Evolutionary conservation across 2,888 invertebrate genomes (phyloP).

Genomic region (Gisinianus flammeolus): DNA sequence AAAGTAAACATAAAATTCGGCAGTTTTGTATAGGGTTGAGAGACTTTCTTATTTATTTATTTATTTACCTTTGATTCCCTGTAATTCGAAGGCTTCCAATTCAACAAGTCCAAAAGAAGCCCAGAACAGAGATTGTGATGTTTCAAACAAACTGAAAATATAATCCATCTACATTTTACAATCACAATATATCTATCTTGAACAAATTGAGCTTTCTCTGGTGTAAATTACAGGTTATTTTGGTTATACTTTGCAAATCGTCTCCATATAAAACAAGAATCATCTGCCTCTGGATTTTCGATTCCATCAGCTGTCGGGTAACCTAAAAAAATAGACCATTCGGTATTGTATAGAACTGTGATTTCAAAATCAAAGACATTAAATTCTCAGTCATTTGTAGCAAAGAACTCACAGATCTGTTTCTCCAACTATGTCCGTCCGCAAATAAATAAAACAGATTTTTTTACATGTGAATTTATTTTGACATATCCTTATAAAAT

Average conservation of each 20-base stretch:
- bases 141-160: constrained; percentile 85
- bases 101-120: constrained; percentile 98
- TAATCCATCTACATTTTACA: no score
- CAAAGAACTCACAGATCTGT: constrained; percentile 70
- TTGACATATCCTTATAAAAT: no score
- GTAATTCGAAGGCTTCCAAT: constrained; percentile 92
- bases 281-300: constrained; percentile 56
- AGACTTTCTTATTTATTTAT: background rate
- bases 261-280: constrained; percentile 71
- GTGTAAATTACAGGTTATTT: no score
- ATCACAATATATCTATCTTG: no score
- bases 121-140: constrained; percentile 97
- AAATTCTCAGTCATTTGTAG: no score
- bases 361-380: no score
- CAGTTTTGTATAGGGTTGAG: no score
- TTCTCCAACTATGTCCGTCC: constrained; percentile 85
- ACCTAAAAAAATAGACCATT: constrained; percentile 24
- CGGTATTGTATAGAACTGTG: no score
- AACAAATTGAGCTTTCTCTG: no score
- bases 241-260: constrained; percentile 85
- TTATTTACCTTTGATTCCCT: constrained; percentile 79
- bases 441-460: no score
- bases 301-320: constrained; percentile 70
- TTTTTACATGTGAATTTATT: no score
- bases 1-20: background rate